Percentiles rank a stretch among this genome's conserved stretches.
Conservation (phyloP, 92 coral and sea anemone genomes). For the Bergia sp. region DNA sequence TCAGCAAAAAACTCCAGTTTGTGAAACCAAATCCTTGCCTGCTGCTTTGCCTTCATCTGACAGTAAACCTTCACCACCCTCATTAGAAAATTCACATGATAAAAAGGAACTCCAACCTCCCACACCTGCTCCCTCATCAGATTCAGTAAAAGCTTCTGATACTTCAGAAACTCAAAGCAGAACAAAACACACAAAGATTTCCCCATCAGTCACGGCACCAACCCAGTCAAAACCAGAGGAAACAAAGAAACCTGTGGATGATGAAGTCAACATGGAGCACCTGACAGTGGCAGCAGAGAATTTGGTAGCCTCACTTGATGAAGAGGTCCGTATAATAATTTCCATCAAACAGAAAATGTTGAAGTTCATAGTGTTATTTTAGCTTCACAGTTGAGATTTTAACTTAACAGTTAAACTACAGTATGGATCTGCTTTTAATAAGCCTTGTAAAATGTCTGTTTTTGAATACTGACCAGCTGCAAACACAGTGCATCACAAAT, state of each 20-base stretch:
- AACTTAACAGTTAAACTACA: no score
- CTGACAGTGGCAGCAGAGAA: slow-evolving; percentile 93
- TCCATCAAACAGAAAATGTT: neutral
- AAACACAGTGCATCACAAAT: no score
- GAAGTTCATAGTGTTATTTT: no score
- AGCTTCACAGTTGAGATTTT: no score
- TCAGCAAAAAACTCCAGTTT: slow-evolving; percentile 15
- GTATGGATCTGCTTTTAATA: no score
- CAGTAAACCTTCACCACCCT: slow-evolving; percentile 30
- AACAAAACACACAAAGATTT: slow-evolving; percentile 15
- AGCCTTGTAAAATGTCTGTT: no score
- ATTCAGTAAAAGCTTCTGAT: slow-evolving; percentile 18
- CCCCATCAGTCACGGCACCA: slow-evolving; percentile 1
- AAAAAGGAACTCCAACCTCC: slow-evolving; percentile 36
- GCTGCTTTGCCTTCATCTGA: slow-evolving; percentile 31
- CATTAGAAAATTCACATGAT: slow-evolving; percentile 3
- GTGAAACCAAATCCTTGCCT: slow-evolving; percentile 14
- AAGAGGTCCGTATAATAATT: slow-evolving; percentile 60
- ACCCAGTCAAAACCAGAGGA: neutral
- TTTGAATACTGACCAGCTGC: no score
- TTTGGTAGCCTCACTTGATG: slow-evolving; percentile 87
- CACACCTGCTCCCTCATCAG: slow-evolving; percentile 9
- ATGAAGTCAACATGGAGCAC: slow-evolving; percentile 87
- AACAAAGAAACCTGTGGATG: slow-evolving; percentile 50
- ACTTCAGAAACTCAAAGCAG: slow-evolving; percentile 14